Conservation (phyloP, 2,888 invertebrate species). For the Lochmaea crataegi region DNA sequence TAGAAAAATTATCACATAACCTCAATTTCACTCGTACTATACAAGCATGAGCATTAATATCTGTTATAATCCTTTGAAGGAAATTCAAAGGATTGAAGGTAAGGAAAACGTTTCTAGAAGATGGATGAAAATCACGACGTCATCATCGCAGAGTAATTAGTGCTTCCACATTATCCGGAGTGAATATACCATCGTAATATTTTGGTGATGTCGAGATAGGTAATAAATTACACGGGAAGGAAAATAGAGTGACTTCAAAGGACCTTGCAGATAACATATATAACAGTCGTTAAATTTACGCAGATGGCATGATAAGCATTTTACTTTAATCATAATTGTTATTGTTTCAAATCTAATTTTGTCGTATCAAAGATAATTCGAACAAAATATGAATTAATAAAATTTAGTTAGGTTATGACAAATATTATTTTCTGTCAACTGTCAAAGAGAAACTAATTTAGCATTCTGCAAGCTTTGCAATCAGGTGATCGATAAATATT, state of each 20-base stretch:
- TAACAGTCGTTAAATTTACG: not conserved
- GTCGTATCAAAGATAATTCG: no score
- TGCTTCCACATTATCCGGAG: conserved; percentile 25
- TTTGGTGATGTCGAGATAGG: conserved; percentile 17
- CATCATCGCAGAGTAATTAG: conserved; percentile 30
- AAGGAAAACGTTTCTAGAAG: conserved; percentile 27
- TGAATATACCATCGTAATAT: conserved; percentile 18
- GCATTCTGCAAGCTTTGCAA: not conserved
- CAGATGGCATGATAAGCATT: not conserved
- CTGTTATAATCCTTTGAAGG: conserved; percentile 31
- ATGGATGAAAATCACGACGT: conserved; percentile 37
- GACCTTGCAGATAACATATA: not conserved
- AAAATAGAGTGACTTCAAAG: not conserved
- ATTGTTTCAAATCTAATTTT: no score
- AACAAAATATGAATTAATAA: no score
- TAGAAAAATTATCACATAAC: not conserved
- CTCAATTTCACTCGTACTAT: conserved; percentile 4
- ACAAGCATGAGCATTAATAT: conserved; percentile 31
- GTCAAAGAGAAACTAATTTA: no score
- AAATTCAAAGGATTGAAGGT: conserved; percentile 33
- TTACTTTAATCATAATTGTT: not conserved
- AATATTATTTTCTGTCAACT: no score
- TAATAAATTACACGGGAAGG: conserved; percentile 22
- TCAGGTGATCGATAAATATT: not conserved
- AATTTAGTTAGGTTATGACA: no score